Evolutionary conservation across 1,140 invertebrate species (phyloP).

Genomic region (Heliconius eleuchia): DNA sequence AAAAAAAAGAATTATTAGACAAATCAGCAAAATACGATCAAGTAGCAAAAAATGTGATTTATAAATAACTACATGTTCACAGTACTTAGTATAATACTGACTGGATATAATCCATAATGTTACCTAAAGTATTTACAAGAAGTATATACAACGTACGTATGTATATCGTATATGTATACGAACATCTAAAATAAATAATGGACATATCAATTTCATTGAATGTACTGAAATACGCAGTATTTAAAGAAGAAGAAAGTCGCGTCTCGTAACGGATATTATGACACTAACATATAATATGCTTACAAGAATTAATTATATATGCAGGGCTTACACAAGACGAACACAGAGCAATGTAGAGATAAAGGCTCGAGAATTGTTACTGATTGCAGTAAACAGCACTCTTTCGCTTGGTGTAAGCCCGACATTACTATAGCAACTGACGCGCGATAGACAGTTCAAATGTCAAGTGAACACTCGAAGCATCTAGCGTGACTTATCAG

Average conservation of each 20-base stretch:
- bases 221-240: constrained; percentile 39
- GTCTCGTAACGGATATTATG: constrained; percentile 36
- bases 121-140: constrained; percentile 74
- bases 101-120: constrained; percentile 52
- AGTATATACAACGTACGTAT: constrained; percentile 71
- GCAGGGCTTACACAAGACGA: not conserved
- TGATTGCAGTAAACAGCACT: constrained; percentile 4
- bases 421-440: constrained; percentile 1
- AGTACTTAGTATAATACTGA: constrained; percentile 73
- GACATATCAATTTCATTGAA: constrained; percentile 75
- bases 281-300: constrained; percentile 21
- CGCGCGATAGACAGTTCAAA: constrained; percentile 12
- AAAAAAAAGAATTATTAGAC: constrained; percentile 36
- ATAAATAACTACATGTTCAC: constrained; percentile 46
- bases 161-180: constrained; percentile 60
- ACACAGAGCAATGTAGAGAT: not conserved
- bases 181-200: constrained; percentile 75
- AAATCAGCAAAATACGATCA: constrained; percentile 24
- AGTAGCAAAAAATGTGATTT: constrained; percentile 27
- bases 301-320: not conserved
- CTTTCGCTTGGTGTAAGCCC: not conserved
- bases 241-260: constrained; percentile 38
- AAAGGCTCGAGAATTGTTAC: not conserved
- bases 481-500: constrained; percentile 1
- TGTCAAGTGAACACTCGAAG: constrained; percentile 10